These are phyloP conservation scores for Drosophila carrolli DNA, from an alignment of 1,140 invertebrate genomes.

Conservation along the genomic window DNA sequence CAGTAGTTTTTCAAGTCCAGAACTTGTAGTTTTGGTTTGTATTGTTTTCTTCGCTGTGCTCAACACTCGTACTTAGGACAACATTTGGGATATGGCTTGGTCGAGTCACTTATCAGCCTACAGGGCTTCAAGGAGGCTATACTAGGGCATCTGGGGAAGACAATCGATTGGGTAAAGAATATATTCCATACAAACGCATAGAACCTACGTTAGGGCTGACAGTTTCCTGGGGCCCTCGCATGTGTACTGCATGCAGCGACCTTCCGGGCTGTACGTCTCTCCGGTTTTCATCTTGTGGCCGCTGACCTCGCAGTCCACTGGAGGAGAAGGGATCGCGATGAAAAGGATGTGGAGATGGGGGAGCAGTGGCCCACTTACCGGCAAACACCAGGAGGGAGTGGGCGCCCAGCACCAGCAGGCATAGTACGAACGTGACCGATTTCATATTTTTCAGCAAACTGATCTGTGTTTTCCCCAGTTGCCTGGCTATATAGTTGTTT, in stretches of 20 bases:
- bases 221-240: slow-evolving; percentile 12
- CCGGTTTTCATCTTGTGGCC: slow-evolving; percentile 33
- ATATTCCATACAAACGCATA: accelerated
- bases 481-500: slow-evolving; percentile 10
- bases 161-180: neutral
- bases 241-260: slow-evolving; percentile 29
- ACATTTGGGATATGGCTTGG: slow-evolving; percentile 58
- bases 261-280: slow-evolving; percentile 32
- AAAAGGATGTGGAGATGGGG: no score
- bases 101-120: slow-evolving; percentile 31
- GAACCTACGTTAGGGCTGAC: slow-evolving; percentile 21
- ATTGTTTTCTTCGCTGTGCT: neutral
- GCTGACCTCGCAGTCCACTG: slow-evolving; percentile 34
- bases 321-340: no score
- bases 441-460: slow-evolving; percentile 41
- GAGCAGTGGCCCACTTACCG: slow-evolving; percentile 23
- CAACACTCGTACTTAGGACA: slow-evolving; percentile 55
- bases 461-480: neutral
- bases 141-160: slow-evolving; percentile 36
- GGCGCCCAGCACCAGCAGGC: slow-evolving; percentile 47
- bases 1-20: neutral
- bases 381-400: slow-evolving; percentile 53
- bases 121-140: slow-evolving; percentile 30
- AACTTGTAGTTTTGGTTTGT: neutral
- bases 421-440: slow-evolving; percentile 55